Percentiles rank a stretch among this genome's conserved stretches.
Evolutionary conservation across 1,140 invertebrate species (phyloP).

Genomic region (Neodiprion pinetum): DNA sequence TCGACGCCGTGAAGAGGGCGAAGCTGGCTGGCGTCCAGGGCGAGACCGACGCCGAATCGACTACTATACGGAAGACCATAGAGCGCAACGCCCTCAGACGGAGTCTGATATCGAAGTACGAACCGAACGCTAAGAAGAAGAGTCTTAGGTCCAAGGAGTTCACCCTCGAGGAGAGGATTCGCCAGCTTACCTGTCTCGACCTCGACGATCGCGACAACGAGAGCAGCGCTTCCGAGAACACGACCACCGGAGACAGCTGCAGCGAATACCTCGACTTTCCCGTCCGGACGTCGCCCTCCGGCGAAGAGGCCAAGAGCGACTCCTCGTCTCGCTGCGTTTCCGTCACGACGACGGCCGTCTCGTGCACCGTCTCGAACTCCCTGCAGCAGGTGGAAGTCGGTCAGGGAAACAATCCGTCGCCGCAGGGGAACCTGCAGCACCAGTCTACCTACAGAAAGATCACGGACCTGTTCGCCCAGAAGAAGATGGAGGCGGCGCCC

Average conservation of each 20-base stretch:
- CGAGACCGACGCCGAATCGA: slow-evolving; percentile 63
- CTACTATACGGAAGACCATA: slow-evolving; percentile 69
- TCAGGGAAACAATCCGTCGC: background rate
- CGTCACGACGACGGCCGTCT: slow-evolving; percentile 20
- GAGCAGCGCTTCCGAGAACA: slow-evolving; percentile 25
- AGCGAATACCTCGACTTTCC: slow-evolving; percentile 30
- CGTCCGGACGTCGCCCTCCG: slow-evolving; percentile 45
- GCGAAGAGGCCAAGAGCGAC: slow-evolving; percentile 43
- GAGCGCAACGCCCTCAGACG: slow-evolving; percentile 76
- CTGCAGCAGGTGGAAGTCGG: slow-evolving; percentile 57
- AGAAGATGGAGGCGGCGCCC: slow-evolving; percentile 44
- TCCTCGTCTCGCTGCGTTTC: slow-evolving; percentile 14
- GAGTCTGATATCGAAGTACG: slow-evolving; percentile 71
- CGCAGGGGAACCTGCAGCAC: slow-evolving; percentile 35
- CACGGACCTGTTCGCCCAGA: slow-evolving; percentile 70
- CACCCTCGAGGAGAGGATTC: slow-evolving; percentile 80
- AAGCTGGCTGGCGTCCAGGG: slow-evolving; percentile 60
- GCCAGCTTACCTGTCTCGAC: slow-evolving; percentile 81
- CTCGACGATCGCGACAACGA: slow-evolving; percentile 66
- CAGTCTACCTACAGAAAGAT: slow-evolving; percentile 73
- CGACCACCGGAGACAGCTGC: slow-evolving; percentile 23
- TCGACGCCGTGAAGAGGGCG: slow-evolving; percentile 70
- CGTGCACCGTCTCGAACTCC: slow-evolving; percentile 53
- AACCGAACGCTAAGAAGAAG: slow-evolving; percentile 54
- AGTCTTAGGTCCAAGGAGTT: slow-evolving; percentile 57